A percentile compares a stretch with the other conserved stretches of the same genome.
Conservation (phyloP, 1,140 invertebrate genomes). For the Drosophila sp. region DNA sequence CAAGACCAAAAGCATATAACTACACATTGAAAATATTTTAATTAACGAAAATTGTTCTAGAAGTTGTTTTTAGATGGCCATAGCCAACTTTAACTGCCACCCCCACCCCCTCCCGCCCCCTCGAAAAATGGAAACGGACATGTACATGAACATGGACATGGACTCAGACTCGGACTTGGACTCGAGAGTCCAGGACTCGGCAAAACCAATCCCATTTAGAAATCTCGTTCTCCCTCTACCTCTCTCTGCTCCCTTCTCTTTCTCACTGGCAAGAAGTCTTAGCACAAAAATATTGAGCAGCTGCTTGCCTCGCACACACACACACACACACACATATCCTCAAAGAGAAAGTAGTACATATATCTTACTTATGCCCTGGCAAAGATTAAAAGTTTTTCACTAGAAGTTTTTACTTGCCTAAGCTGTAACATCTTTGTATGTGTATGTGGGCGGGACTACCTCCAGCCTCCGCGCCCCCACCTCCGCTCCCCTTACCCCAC, state of each 20-base stretch:
- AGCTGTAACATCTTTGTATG: constrained; percentile 79
- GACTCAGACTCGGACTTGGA: constrained; percentile 4
- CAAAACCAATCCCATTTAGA: constrained; percentile 78
- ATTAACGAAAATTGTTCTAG: constrained; percentile 80
- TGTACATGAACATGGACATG: constrained; percentile 3
- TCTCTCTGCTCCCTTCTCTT: too few relatives aligned
- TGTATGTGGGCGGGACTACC: constrained; percentile 15
- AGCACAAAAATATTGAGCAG: constrained; percentile 52
- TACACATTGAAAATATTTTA: constrained; percentile 76
- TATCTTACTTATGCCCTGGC: constrained; percentile 63
- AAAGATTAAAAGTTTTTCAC: constrained; percentile 81
- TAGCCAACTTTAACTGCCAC: constrained; percentile 46
- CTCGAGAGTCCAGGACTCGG: not conserved
- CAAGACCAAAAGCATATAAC: constrained; percentile 53
- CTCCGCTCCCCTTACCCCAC: not conserved
- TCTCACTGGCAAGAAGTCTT: constrained; percentile 50
- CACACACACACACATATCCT: constrained; percentile 53
- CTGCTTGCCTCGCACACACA: constrained; percentile 16
- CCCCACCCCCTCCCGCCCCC: too few relatives aligned
- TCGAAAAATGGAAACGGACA: constrained; percentile 16
- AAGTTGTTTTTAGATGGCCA: constrained; percentile 67
- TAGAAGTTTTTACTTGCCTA: constrained; percentile 73
- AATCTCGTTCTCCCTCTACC: constrained; percentile 42
- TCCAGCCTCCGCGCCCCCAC: not conserved
- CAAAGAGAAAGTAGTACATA: constrained; percentile 49